A percentile compares a stretch with the other conserved stretches of the same genome.
These are phyloP conservation scores for Tachystola acroxantha DNA, from an alignment of 2,888 invertebrate genomes.

Conservation along the genomic window DNA sequence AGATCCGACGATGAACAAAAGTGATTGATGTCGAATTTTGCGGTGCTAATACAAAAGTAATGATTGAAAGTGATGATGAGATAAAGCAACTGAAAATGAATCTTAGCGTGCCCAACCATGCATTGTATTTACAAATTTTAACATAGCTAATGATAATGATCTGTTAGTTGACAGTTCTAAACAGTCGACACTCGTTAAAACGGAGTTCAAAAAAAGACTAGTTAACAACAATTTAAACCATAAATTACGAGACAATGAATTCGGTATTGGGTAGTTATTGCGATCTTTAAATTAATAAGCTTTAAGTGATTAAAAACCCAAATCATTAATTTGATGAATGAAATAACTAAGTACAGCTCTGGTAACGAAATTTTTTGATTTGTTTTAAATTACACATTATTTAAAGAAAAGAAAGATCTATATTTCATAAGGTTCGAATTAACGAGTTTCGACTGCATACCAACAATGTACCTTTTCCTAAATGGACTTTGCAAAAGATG, in stretches of 20 bases:
- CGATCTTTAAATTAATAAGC: no score
- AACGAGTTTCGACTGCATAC: not conserved
- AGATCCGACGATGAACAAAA: no score
- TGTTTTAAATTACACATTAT: no score
- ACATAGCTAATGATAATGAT: slow-evolving; percentile 3
- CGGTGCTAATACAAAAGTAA: not conserved
- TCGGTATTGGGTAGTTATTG: no score
- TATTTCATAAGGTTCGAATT: not conserved
- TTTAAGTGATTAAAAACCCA: no score
- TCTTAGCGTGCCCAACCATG: slow-evolving; percentile 5
- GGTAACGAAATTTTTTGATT: no score
- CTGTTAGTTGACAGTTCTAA: not conserved
- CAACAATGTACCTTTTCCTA: slow-evolving; percentile 71
- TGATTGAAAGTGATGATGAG: not conserved
- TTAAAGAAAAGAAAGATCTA: no score
- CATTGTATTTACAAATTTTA: slow-evolving; percentile 4
- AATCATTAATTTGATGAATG: no score
- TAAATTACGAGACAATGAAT: no score
- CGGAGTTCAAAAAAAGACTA: not conserved
- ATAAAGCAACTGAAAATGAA: slow-evolving; percentile 1
- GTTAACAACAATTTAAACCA: no score
- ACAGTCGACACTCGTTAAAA: not conserved
- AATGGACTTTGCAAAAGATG: slow-evolving; percentile 76
- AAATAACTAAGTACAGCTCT: no score
- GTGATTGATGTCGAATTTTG: not conserved